Conservation (phyloP, 2,797 vertebrate genomes). For the Lemur catta region DNA sequence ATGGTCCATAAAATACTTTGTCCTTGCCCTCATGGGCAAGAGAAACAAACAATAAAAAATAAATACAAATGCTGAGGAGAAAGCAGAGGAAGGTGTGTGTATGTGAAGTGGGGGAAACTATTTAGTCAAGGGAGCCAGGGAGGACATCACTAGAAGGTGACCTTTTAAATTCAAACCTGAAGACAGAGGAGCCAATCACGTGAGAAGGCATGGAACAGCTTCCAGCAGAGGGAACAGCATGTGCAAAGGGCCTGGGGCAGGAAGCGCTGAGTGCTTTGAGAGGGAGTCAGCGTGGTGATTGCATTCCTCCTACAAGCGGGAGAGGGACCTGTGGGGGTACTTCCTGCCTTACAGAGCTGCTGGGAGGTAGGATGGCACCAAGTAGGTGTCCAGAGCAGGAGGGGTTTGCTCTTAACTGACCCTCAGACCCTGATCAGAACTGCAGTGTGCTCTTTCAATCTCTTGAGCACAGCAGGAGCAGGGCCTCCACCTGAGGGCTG, state of each 20-base stretch:
- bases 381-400: neutral
- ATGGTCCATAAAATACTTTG: neutral
- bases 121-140: neutral
- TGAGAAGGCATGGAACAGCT: neutral
- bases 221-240: neutral
- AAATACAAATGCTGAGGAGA: neutral
- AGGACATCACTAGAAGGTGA: neutral
- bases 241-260: neutral
- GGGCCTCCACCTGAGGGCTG: constrained; percentile 72
- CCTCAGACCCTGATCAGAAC: constrained; percentile 53
- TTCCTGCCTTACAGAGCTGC: neutral
- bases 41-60: neutral
- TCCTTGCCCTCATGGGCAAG: neutral
- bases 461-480: constrained; percentile 48
- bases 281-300: neutral
- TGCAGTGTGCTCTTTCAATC: constrained; percentile 57
- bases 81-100: neutral
- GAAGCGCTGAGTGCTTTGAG: neutral
- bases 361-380: neutral
- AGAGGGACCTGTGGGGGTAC: no score
- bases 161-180: neutral
- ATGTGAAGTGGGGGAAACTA: accelerated
- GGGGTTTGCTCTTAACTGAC: neutral
- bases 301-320: neutral
- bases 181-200: neutral